Percentiles rank a stretch among this genome's conserved stretches.
These are phyloP conservation scores for Penaeus japonicus DNA, from an alignment of 1,140 invertebrate genomes.

Conservation along the genomic window DNA sequence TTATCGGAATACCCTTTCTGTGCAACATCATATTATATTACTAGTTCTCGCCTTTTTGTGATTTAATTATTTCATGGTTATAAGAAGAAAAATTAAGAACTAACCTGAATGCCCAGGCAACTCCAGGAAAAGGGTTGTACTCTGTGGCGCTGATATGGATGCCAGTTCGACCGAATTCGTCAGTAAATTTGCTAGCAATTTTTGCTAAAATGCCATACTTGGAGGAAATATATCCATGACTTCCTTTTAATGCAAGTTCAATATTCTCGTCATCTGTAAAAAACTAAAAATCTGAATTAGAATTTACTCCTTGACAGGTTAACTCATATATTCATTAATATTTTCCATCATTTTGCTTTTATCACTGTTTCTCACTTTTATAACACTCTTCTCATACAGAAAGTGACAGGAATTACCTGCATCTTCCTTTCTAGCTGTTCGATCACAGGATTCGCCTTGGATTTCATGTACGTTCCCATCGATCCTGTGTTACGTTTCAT, in stretches of 20 bases:
- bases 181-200: neutral
- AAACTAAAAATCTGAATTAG: neutral
- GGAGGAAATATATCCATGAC: neutral
- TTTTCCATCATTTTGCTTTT: neutral
- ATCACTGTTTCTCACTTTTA: neutral
- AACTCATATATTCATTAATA: too few relatives aligned
- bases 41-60: neutral
- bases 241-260: neutral
- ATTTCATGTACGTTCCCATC: neutral
- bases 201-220: neutral
- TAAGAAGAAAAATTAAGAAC: neutral
- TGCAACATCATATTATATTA: neutral
- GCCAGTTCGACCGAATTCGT: neutral
- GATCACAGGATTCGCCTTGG: neutral
- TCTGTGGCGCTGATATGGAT: conserved; percentile 1
- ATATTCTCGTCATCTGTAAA: neutral
- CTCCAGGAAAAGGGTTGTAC: neutral
- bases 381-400: neutral
- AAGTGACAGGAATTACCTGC: neutral
- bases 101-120: neutral
- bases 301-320: too few relatives aligned
- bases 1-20: neutral
- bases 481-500: neutral
- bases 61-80: neutral
- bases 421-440: neutral